Evolutionary conservation across 2,797 vertebrate genomes (phyloP), one percentile per base, ranked within the genome.

Genomic region (Cheirogaleus major): DNA sequence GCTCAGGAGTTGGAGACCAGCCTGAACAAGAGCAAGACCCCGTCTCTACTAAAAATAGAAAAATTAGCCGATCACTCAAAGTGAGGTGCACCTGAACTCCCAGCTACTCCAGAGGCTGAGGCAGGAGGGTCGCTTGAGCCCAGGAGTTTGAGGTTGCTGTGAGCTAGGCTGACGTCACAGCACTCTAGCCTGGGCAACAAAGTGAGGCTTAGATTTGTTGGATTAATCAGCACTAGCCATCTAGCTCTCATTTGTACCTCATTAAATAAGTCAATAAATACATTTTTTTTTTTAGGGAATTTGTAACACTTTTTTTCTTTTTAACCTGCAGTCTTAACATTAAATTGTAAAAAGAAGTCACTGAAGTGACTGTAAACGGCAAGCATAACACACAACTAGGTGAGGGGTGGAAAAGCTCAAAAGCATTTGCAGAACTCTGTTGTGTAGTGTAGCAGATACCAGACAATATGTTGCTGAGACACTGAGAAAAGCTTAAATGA

Each of bases 251-350:
- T 50, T 78, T 38, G 25, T 76, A 30, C 13, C 20, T 93, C 70
- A 70, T 12, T 86, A 92, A 93, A 55, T 72, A 57, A 65, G 14
- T 30, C 59, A 50, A 79, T 41, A 22, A 67, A 79, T 76, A 32
- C 13, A 88, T 18, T n/a, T 43, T 2, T 25, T 15, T 2, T 13
- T 59, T 81, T 83, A 73, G n/a, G 27, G 15, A 4, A 35, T 88
- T 72, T 93, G 87, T 90, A 85, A 41, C 18, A 89, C 10, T 8
- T 83, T 91, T 75, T 61, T 89, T 79, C 41, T 35, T 82, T 91
- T 85, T 63, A 73, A 70, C 69, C 18, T 92, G 6, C 4, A 41
- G 45, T 78, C 43, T 88, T 81, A 57, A 84, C 15, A 92, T 85
- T 27, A 61, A 70, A 73, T 76, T 83, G 25, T 89, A 84, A 90